Conservation (phyloP, 2,888 invertebrate species). For the Euclidia mi region DNA sequence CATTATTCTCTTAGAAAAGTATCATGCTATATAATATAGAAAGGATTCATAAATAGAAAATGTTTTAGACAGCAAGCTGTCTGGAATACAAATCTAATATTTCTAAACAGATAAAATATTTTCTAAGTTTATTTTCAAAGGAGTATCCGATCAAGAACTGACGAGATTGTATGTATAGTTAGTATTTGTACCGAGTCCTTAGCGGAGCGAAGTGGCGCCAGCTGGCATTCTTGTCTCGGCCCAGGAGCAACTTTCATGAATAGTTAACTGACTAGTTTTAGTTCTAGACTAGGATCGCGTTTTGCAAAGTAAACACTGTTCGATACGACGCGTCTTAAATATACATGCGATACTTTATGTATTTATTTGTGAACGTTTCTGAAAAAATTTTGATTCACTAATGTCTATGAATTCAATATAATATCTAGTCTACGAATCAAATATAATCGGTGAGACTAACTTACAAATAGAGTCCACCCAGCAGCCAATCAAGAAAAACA, state of each 20-base stretch:
- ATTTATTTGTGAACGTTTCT: constrained; percentile 55
- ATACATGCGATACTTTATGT: constrained; percentile 49
- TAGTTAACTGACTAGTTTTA: constrained; percentile 83
- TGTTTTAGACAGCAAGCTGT: neutral
- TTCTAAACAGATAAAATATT: neutral
- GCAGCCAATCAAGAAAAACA: no score
- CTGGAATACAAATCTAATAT: constrained; percentile 1
- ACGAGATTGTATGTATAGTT: constrained; percentile 41
- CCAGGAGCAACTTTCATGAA: constrained; percentile 87
- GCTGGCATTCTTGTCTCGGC: constrained; percentile 79
- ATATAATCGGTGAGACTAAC: no score
- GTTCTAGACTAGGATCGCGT: constrained; percentile 65
- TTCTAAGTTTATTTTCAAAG: neutral
- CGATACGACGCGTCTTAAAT: constrained; percentile 57
- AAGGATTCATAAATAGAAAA: constrained; percentile 8
- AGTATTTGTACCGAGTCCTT: constrained; percentile 52
- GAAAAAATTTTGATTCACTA: no score
- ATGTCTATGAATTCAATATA: no score
- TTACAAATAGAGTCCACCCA: no score
- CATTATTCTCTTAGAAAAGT: neutral
- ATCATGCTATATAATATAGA: neutral
- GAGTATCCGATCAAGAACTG: constrained; percentile 14
- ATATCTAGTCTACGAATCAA: no score
- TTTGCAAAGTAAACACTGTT: constrained; percentile 67
- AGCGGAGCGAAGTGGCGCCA: constrained; percentile 74